These are phyloP conservation scores for Hydropsyche tenuis DNA, from an alignment of 1,140 invertebrate species.

Conservation along the genomic window DNA sequence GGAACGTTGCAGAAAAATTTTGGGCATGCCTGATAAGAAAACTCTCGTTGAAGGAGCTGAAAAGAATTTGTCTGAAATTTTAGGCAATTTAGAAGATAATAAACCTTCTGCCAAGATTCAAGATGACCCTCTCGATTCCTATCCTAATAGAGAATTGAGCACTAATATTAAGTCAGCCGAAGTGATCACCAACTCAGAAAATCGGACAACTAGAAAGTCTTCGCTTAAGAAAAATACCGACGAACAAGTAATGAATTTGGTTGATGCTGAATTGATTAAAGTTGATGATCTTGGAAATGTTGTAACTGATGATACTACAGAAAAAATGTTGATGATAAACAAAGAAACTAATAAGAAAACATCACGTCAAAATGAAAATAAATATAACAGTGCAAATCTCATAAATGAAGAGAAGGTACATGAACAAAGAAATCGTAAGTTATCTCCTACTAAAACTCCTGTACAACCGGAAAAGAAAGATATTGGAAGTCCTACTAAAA, in stretches of 20 bases:
- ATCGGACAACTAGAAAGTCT: slow-evolving; percentile 45
- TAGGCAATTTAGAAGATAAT: slow-evolving; percentile 46
- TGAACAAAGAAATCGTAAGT: slow-evolving; percentile 24
- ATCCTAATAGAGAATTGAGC: slow-evolving; percentile 50
- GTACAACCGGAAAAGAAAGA: background rate
- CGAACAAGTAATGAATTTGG: slow-evolving; percentile 42
- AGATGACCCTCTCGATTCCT: slow-evolving; percentile 51
- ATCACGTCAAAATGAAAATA: background rate
- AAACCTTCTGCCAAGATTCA: slow-evolving; percentile 43
- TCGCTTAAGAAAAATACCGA: slow-evolving; percentile 47
- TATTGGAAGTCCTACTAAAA: background rate
- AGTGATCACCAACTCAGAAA: slow-evolving; percentile 38
- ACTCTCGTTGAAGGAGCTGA: slow-evolving; percentile 52
- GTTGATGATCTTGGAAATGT: slow-evolving; percentile 44
- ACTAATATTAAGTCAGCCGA: slow-evolving; percentile 46
- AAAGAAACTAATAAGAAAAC: slow-evolving; percentile 18
- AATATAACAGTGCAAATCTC: background rate
- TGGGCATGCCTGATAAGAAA: slow-evolving; percentile 65
- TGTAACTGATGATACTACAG: slow-evolving; percentile 19
- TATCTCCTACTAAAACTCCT: background rate
- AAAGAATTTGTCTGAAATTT: slow-evolving; percentile 48
- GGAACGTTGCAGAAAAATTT: slow-evolving; percentile 70
- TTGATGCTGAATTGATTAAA: slow-evolving; percentile 49
- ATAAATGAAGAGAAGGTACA: slow-evolving; percentile 8
- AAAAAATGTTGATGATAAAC: slow-evolving; percentile 11